Conservation (phyloP, 2,888 invertebrate genomes). For the Trimorus sp. region DNA sequence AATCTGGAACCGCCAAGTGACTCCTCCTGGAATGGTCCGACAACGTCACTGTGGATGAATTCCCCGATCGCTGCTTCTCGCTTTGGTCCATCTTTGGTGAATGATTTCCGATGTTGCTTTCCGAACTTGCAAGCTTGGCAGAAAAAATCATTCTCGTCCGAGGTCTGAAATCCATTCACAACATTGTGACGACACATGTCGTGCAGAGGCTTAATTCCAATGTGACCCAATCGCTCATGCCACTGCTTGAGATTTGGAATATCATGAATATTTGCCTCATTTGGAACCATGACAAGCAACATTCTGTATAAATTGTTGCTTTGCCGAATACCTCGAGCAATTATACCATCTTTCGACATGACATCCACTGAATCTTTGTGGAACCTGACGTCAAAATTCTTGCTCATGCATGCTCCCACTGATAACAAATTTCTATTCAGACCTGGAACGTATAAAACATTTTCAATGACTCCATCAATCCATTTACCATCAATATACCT, state of each 20-base stretch:
- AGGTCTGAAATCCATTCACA: not conserved
- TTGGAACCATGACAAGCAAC: not conserved
- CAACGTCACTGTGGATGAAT: conserved; percentile 63
- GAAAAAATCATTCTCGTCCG: conserved; percentile 1
- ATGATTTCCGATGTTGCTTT: conserved; percentile 2
- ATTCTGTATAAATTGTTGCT: conserved; percentile 35
- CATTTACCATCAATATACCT: conserved; percentile 26
- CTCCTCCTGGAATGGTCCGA: conserved; percentile 62
- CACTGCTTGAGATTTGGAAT: not conserved
- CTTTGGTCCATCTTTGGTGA: not conserved
- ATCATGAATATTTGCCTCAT: not conserved
- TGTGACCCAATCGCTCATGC: conserved; percentile 14
- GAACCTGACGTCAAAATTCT: not conserved
- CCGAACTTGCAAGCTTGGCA: conserved; percentile 22
- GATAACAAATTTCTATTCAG: conserved; percentile 52
- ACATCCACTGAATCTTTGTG: not conserved
- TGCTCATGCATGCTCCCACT: conserved; percentile 21
- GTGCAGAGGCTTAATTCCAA: not conserved
- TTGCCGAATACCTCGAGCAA: conserved; percentile 16
- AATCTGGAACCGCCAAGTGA: conserved; percentile 65
- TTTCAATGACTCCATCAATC: conserved; percentile 13
- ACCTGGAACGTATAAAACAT: conserved; percentile 41
- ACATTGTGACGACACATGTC: conserved; percentile 3
- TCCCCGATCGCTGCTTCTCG: conserved; percentile 17
- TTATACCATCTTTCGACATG: not conserved